Evolutionary conservation across 35 echinoderm and acorn worm genomes (phyloP).

Genomic region (Eucidaris tribuloides): DNA sequence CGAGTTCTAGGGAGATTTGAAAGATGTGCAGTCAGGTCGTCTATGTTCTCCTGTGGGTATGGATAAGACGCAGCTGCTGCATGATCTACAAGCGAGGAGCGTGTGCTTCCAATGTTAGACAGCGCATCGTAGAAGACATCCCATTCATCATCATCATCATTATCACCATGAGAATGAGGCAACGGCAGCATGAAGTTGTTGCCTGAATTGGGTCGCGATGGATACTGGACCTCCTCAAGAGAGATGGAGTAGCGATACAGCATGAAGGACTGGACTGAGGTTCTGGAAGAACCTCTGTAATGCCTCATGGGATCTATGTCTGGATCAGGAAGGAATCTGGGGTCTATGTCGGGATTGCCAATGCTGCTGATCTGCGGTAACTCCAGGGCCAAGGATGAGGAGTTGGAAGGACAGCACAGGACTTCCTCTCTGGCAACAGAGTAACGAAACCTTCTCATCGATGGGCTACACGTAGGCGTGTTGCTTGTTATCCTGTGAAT

Average conservation of each 20-base stretch:
- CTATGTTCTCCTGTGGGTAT: no score
- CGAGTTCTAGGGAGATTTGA: neutral
- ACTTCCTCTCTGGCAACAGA: constrained; percentile 8
- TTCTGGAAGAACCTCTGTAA: no score
- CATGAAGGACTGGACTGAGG: neutral
- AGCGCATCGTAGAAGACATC: constrained; percentile 19
- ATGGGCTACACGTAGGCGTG: neutral
- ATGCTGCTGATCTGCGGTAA: neutral
- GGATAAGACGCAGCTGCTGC: no score
- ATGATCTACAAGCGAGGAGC: neutral
- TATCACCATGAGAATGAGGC: neutral
- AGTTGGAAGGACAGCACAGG: neutral
- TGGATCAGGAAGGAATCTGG: no score
- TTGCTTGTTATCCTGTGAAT: no score
- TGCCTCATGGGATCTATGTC: no score
- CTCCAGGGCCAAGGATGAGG: neutral
- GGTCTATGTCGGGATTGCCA: neutral
- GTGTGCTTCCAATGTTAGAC: neutral
- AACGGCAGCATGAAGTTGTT: neutral
- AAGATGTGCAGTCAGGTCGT: neutral
- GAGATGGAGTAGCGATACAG: constrained; percentile 26
- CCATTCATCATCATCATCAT: neutral
- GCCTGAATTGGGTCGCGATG: neutral
- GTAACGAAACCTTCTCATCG: neutral
- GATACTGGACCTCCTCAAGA: neutral